phyloP scores from a whole-genome alignment of 2,888 invertebrate species.

The Myopa tessellatipennis region DNA sequence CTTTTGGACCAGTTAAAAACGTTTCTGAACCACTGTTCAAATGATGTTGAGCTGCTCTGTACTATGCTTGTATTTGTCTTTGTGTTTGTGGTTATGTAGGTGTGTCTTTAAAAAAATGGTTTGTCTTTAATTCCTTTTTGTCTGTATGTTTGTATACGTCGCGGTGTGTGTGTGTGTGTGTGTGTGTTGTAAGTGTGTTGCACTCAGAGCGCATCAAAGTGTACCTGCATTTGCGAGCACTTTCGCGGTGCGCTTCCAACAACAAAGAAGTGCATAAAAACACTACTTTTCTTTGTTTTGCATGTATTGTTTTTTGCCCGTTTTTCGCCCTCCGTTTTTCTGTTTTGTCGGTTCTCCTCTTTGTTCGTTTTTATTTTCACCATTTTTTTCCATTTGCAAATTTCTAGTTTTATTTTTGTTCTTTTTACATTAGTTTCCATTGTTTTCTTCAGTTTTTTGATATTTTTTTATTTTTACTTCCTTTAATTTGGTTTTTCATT shows the following conservation, averaged over 20 bases:
- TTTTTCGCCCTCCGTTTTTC: no score
- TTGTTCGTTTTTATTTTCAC: no score
- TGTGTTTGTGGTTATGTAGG: background rate
- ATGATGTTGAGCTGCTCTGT: background rate
- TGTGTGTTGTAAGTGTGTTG: background rate
- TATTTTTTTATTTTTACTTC: background rate
- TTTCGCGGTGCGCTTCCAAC: conserved; percentile 16
- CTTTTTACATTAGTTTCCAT: background rate
- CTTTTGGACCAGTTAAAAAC: background rate
- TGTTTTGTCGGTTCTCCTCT: no score
- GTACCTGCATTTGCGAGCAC: background rate
- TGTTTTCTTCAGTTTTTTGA: background rate
- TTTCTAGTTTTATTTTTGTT: no score
- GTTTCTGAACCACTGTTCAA: background rate
- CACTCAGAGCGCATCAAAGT: background rate
- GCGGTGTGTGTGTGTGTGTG: background rate
- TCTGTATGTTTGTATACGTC: conserved; percentile 18
- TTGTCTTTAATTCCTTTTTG: conserved; percentile 2
- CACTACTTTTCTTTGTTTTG: background rate
- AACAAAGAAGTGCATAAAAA: conserved; percentile 17
- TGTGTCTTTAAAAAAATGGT: background rate
- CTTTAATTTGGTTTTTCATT: background rate
- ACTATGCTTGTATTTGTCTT: background rate
- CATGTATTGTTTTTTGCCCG: background rate
- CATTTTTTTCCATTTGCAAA: no score